Evolutionary conservation across 1,140 invertebrate genomes (phyloP).

Genomic region (Procambarus virginalis): DNA sequence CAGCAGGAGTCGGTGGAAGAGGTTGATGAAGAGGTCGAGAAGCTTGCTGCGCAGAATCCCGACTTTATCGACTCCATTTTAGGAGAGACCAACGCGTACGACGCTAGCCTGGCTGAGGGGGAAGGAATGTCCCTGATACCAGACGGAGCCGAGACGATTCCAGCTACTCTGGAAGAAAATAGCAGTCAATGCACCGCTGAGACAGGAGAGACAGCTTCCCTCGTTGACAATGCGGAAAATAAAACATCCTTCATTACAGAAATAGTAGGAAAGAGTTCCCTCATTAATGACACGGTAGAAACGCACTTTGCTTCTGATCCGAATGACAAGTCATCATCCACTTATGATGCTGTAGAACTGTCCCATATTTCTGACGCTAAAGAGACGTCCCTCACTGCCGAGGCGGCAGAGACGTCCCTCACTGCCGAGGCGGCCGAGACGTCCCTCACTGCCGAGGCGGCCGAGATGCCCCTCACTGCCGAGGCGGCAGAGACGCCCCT

Average conservation of each 20-base stretch:
- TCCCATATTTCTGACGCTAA: no score
- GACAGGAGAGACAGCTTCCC: no score
- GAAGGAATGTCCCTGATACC: not conserved
- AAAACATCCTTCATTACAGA: no score
- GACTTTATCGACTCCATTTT: not conserved
- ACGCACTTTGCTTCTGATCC: no score
- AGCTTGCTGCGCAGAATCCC: not conserved
- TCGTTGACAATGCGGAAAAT: no score
- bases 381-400: not conserved
- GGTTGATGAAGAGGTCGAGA: constrained; percentile 49
- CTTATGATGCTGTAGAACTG: no score
- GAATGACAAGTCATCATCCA: no score
- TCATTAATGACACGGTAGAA: no score
- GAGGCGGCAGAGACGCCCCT: not conserved
- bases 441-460: not conserved
- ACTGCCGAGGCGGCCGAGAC: not conserved
- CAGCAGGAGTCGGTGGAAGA: constrained; percentile 55
- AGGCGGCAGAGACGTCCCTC: not conserved
- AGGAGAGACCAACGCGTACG: not conserved
- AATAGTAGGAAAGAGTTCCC: no score
- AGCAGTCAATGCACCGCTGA: no score
- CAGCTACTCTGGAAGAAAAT: no score
- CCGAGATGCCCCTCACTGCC: not conserved
- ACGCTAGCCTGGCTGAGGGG: not conserved
- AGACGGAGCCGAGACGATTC: no score